Percentiles rank a stretch among this genome's conserved stretches.
Evolutionary conservation across 2,888 invertebrate genomes (phyloP).

Genomic region (Rhimphoctona megacephalus): DNA sequence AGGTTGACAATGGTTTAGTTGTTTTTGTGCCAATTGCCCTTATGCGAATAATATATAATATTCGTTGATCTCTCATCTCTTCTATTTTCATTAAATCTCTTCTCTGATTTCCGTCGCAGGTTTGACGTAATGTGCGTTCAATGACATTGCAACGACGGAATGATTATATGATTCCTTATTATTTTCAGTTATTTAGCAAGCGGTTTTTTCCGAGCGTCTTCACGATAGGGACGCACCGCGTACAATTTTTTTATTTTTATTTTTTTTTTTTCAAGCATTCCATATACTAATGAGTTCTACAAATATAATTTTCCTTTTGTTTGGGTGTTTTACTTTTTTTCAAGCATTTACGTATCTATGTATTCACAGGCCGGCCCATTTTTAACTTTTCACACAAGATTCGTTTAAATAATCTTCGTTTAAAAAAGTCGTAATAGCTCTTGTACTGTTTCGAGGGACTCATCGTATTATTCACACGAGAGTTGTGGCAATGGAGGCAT

Average conservation of each 20-base stretch:
- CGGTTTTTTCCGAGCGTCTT: constrained; percentile 39
- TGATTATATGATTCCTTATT: constrained; percentile 61
- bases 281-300: constrained; percentile 62
- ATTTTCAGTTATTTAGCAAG: constrained; percentile 54
- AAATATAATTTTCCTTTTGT: constrained; percentile 55
- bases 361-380: background rate
- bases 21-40: constrained; percentile 58
- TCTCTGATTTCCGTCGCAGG: constrained; percentile 54
- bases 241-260: constrained; percentile 35
- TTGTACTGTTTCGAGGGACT: background rate
- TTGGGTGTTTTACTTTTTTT: constrained; percentile 24
- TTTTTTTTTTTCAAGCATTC: constrained; percentile 55
- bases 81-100: constrained; percentile 41
- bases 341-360: constrained; percentile 42
- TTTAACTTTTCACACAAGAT: background rate
- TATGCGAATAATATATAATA: constrained; percentile 61
- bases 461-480: background rate
- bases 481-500: background rate
- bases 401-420: background rate
- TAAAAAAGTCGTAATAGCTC: background rate
- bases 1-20: constrained; percentile 70
- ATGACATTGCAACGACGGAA: constrained; percentile 67
- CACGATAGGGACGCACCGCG: constrained; percentile 43
- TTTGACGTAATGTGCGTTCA: constrained; percentile 64
- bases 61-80: constrained; percentile 51